A percentile compares a stretch with the other conserved stretches of the same genome.
Evolutionary conservation across 2,113 vertebrate species (phyloP).

Genomic region (Coreoperca whiteheadi): DNA sequence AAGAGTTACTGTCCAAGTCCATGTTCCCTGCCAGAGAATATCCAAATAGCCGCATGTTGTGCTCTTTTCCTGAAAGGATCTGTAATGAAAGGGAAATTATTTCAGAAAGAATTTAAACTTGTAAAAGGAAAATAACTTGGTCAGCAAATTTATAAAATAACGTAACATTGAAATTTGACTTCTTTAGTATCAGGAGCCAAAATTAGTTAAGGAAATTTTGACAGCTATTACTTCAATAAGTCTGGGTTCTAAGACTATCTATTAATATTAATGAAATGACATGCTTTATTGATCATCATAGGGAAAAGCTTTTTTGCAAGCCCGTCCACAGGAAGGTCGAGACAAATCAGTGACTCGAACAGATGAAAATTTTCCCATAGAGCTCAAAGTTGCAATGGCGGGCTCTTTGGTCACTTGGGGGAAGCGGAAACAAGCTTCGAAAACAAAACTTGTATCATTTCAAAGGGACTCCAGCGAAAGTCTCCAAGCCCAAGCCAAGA

Average conservation of each 20-base stretch:
- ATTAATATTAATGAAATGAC: not conserved
- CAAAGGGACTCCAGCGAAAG: not conserved
- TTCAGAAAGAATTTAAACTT: not conserved
- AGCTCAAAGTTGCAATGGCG: not conserved
- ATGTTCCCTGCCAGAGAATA: constrained; percentile 97
- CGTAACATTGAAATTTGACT: not conserved
- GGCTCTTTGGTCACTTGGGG: not conserved
- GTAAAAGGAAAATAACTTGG: not conserved
- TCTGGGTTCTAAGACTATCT: not conserved
- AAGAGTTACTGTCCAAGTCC: constrained; percentile 94
- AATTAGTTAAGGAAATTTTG: not conserved
- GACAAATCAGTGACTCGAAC: not conserved
- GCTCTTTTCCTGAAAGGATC: constrained; percentile 89
- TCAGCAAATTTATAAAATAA: not conserved
- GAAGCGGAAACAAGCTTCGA: not conserved
- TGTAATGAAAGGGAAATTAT: constrained; percentile 66
- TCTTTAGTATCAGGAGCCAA: not conserved
- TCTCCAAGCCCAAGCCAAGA: too few relatives aligned
- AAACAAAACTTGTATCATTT: not conserved
- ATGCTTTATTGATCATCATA: not conserved
- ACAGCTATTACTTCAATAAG: not conserved
- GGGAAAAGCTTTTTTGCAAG: not conserved
- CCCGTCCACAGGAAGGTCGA: not conserved
- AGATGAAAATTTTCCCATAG: not conserved
- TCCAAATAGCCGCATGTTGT: constrained; percentile 88